Conservation (phyloP, 1,140 invertebrate genomes). For the Drosophila tani region DNA sequence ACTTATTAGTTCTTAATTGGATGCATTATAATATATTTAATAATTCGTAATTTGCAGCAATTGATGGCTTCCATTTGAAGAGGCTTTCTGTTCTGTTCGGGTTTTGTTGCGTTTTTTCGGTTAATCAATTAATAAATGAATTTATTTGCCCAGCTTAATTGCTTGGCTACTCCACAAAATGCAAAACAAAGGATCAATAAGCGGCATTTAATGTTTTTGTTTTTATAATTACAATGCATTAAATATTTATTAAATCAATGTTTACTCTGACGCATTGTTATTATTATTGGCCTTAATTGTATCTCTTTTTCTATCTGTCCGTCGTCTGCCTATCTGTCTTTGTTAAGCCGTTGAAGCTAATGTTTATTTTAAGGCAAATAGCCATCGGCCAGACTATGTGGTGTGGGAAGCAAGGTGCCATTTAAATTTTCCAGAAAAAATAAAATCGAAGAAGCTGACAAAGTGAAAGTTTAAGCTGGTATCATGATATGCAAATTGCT, state of each 20-base stretch:
- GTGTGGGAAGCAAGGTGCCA: conserved; percentile 11
- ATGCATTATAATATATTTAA: conserved; percentile 49
- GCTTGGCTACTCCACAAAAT: conserved; percentile 54
- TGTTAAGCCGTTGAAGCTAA: conserved; percentile 8
- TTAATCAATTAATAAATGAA: conserved; percentile 72
- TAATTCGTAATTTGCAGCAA: conserved; percentile 65
- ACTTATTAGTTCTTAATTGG: conserved; percentile 77
- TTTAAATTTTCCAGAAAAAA: conserved; percentile 51
- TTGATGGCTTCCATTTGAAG: conserved; percentile 51
- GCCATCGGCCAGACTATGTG: conserved; percentile 6
- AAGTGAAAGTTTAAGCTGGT: conserved; percentile 68
- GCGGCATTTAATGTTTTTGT: conserved; percentile 61
- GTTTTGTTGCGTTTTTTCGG: conserved; percentile 9
- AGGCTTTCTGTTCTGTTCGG: conserved; percentile 4
- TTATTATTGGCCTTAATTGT: conserved; percentile 24
- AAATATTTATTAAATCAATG: conserved; percentile 74
- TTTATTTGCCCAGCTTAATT: conserved; percentile 77
- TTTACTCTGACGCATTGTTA: conserved; percentile 38
- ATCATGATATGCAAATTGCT: conserved; percentile 81
- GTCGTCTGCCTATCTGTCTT: neutral
- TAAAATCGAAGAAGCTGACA: conserved; percentile 50
- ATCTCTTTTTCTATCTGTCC: conserved; percentile 2
- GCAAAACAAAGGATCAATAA: conserved; percentile 65
- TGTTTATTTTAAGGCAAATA: neutral
- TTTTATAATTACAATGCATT: conserved; percentile 49